These are phyloP conservation scores for Macropus fuliginosus DNA, from an alignment of 2,797 vertebrate species.

Conservation along the genomic window DNA sequence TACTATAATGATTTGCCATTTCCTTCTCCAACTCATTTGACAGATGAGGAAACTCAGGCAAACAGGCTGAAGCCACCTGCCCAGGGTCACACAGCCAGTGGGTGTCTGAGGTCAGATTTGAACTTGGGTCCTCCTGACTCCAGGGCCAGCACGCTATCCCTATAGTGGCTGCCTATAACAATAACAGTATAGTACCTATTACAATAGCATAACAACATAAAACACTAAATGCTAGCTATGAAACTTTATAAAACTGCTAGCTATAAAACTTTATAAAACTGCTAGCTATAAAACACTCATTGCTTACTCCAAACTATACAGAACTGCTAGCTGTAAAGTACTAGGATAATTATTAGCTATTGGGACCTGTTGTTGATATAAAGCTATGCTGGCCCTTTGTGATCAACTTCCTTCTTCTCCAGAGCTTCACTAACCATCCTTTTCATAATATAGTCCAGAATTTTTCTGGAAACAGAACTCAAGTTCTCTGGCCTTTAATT, in stretches of 20 bases:
- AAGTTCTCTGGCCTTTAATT: too few species aligned
- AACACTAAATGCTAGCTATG: neutral
- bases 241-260: neutral
- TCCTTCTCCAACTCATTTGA: neutral
- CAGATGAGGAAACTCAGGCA: neutral
- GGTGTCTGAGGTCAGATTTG: neutral
- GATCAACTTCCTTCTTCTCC: neutral
- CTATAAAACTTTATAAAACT: neutral
- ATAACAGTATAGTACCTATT: neutral
- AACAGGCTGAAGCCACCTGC: neutral
- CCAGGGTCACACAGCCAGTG: neutral
- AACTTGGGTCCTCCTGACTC: neutral
- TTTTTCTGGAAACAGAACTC: too few species aligned
- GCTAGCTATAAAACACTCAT: neutral
- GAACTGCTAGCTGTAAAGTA: neutral
- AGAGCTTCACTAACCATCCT: neutral
- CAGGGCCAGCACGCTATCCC: neutral
- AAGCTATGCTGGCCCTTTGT: neutral
- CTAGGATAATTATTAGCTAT: neutral
- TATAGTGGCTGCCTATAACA: too few species aligned
- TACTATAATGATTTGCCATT: neutral
- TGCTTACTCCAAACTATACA: neutral
- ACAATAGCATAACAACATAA: neutral
- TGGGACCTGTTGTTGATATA: neutral
- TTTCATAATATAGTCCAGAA: neutral